Base-by-base conservation (phyloP, 2,888 invertebrate species). In the Heliconius charithonia region DNA sequence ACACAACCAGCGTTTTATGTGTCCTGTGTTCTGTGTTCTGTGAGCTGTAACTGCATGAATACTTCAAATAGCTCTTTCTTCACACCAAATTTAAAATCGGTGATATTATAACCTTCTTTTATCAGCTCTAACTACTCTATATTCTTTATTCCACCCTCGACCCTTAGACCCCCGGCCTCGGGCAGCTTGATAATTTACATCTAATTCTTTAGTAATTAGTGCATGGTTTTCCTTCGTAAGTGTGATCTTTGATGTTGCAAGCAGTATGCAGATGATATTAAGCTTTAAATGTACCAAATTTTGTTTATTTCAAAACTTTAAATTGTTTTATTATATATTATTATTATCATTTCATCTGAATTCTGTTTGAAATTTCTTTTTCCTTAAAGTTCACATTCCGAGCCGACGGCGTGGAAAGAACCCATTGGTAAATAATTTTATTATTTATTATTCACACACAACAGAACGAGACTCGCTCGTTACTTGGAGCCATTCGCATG, bases 381-480 rank as follows among this genome's bases (percentile, higher is more conserved):
- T 78, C 74, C 77, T 78, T 78, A 73, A 78, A 78, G 77, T 78
- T 78, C 77, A 74, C 77, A 78, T 74, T 73, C 77, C 77, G 77
- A 78, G 77, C 77, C 77, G 77, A 78, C 77, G 77, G 73, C 77
- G 73, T 59, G 77, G 73, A 78, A 74, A 73, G 77, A 78, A 73
- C 74, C 77, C 74, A 72, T 78, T 67, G 77, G 77, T 78, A 78
- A 78, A 66, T 78, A 67, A 78, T 74, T 74, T 78, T 78, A 65
- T 37, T 78, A 74, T 62, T 74, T 78, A 66, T 73, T 74, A 74
- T 74, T 74, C 65, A 65, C 45, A 45, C 27, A 74, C 74, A 41
- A 74, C 25, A 63, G 37, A 62, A 19, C 45, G 27, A 45, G n/a
- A 32, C 10, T 62, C 32, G 13, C 62, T 62, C 63, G 27, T 62